Percentiles rank a stretch among this genome's conserved stretches.
Conservation (phyloP, 2,888 invertebrate genomes). For the Serrognathus titanus region DNA sequence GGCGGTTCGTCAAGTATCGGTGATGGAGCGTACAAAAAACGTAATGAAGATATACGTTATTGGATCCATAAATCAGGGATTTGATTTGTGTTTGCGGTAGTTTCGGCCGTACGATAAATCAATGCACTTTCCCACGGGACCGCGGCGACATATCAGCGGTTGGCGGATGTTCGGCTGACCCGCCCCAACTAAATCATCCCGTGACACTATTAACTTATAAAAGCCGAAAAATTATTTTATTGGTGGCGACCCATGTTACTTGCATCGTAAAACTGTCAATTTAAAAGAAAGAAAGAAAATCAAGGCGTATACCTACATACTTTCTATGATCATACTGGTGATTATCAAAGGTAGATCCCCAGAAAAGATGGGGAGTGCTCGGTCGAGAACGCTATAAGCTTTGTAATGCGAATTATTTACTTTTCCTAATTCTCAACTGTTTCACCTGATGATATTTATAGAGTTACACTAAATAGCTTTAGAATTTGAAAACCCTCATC, state of each 20-base stretch:
- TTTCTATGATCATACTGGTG: too few species aligned
- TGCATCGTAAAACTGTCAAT: too few species aligned
- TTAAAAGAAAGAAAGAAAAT: too few species aligned
- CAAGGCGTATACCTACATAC: too few species aligned
- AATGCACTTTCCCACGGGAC: constrained; percentile 33
- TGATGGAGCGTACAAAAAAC: neutral
- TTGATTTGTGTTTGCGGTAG: constrained; percentile 45
- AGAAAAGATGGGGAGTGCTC: too few species aligned
- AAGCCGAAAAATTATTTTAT: constrained; percentile 21
- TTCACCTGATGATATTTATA: too few species aligned
- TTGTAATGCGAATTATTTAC: too few species aligned
- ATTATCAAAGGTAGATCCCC: too few species aligned
- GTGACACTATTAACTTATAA: constrained; percentile 29
- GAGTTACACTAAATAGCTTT: too few species aligned
- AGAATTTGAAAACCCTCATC: too few species aligned
- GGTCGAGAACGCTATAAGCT: too few species aligned
- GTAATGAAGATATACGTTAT: constrained; percentile 44
- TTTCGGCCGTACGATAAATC: constrained; percentile 41
- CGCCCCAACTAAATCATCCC: constrained; percentile 38
- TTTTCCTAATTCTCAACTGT: too few species aligned
- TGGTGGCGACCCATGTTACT: neutral
- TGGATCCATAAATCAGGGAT: constrained; percentile 42
- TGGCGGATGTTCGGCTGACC: constrained; percentile 31
- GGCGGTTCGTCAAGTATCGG: neutral
- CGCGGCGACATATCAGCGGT: constrained; percentile 26